Evolutionary conservation across 2,888 invertebrate genomes (phyloP).

Genomic region (Mantis religiosa): DNA sequence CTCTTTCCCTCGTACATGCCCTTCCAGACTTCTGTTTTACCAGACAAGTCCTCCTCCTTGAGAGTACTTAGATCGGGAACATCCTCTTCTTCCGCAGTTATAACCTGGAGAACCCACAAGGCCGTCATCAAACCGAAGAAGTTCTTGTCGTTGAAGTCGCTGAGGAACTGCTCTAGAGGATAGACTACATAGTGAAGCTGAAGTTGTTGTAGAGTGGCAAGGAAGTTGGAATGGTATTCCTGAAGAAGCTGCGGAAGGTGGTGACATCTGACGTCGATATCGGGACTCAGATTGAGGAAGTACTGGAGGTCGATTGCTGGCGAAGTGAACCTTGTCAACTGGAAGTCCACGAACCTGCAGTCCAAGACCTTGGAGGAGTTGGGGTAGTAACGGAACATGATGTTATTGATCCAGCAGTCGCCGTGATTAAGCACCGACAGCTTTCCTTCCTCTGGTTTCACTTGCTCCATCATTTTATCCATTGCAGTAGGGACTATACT

Average conservation of each 20-base stretch:
- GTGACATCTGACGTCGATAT: slow-evolving; percentile 4
- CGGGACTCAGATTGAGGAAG: slow-evolving; percentile 26
- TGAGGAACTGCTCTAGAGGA: slow-evolving; percentile 26
- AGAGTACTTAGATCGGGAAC: slow-evolving; percentile 8
- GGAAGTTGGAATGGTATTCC: slow-evolving; percentile 24
- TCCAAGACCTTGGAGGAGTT: slow-evolving; percentile 3
- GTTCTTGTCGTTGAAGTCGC: slow-evolving; percentile 26
- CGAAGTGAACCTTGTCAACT: slow-evolving; percentile 26
- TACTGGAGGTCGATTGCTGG: slow-evolving; percentile 29
- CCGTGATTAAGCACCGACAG: slow-evolving; percentile 28
- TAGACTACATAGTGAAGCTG: slow-evolving; percentile 8
- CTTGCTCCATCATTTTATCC: neutral
- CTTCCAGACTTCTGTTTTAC: neutral
- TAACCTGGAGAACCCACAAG: slow-evolving; percentile 19
- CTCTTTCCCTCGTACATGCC: neutral
- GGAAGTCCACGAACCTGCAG: slow-evolving; percentile 30
- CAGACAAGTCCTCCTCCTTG: neutral
- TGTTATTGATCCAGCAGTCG: slow-evolving; percentile 31
- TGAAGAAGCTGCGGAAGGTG: slow-evolving; percentile 24
- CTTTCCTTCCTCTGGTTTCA: neutral
- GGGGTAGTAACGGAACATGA: slow-evolving; percentile 20
- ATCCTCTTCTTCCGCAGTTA: slow-evolving; percentile 21
- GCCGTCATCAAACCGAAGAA: slow-evolving; percentile 27
- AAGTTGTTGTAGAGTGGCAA: neutral
- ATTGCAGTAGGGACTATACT: neutral